phyloP scores from a whole-genome alignment of 2,113 vertebrate species.

The Seriola quinqueradiata region DNA sequence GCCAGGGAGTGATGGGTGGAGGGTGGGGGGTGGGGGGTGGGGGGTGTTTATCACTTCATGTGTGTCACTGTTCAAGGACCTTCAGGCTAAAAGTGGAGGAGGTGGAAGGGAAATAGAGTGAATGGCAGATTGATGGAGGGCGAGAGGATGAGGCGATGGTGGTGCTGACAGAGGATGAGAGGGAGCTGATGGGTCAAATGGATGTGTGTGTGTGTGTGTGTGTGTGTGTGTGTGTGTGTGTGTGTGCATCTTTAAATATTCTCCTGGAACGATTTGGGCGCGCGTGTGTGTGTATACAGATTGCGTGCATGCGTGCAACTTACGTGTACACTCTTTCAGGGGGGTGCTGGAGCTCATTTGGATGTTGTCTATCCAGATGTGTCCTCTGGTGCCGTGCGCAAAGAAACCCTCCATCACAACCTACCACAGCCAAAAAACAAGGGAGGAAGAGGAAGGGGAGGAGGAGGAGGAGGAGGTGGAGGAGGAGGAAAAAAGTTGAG shows the following conservation, averaged over 20 bases:
- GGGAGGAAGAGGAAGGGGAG: constrained; percentile 23
- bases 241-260: neutral
- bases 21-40: neutral
- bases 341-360: constrained; percentile 90
- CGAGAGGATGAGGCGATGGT: constrained; percentile 12
- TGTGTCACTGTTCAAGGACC: constrained; percentile 51
- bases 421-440: constrained; percentile 68
- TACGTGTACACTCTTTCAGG: constrained; percentile 94
- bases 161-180: constrained; percentile 21
- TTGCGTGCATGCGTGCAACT: constrained; percentile 61
- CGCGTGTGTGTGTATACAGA: neutral
- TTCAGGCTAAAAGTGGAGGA: constrained; percentile 35
- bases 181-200: constrained; percentile 15
- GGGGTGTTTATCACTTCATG: constrained; percentile 47
- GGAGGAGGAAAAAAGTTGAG: constrained; percentile 15
- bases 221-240: neutral
- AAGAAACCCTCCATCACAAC: constrained; percentile 95
- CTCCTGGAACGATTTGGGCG: neutral
- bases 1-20: constrained; percentile 6
- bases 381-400: constrained; percentile 87
- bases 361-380: constrained; percentile 95
- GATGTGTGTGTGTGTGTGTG: constrained; percentile 1
- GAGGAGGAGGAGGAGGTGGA: neutral
- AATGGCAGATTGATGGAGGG: constrained; percentile 34
- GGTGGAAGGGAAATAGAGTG: neutral